phyloP scores from a whole-genome alignment of 2,888 invertebrate genomes.

The Tridacna crocea region DNA sequence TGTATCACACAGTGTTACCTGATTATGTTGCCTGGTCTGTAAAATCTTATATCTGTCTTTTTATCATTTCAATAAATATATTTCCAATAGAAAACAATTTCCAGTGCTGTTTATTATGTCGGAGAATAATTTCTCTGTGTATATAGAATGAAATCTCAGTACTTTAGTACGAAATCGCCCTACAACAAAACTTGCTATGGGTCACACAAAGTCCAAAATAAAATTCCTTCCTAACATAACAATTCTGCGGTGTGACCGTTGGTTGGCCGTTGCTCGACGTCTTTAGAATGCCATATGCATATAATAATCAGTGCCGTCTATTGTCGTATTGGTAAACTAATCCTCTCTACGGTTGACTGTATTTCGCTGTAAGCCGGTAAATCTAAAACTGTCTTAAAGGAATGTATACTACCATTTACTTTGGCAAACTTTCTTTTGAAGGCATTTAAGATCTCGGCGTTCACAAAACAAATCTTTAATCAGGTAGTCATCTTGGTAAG shows the following conservation, averaged over 20 bases:
- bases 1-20: no score
- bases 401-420: conserved; percentile 16
- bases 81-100: no score
- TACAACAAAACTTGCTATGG: no score
- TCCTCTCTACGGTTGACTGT: conserved; percentile 40
- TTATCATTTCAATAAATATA: no score
- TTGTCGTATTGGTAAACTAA: conserved; percentile 45
- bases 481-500: conserved; percentile 13
- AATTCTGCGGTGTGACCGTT: neutral
- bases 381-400: conserved; percentile 35
- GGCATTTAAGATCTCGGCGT: neutral
- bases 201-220: no score
- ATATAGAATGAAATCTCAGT: no score
- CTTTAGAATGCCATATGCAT: conserved; percentile 21
- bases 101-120: no score
- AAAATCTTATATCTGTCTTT: no score
- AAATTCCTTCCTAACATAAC: no score
- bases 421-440: conserved; percentile 22
- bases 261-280: neutral
- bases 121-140: no score
- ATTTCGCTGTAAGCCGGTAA: conserved; percentile 31
- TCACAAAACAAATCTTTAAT: conserved; percentile 1
- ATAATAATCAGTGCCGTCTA: conserved; percentile 15
- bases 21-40: no score
- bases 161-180: no score